Base-by-base conservation (phyloP, 1,140 invertebrate genomes). In the Saxidomus purpurata region DNA sequence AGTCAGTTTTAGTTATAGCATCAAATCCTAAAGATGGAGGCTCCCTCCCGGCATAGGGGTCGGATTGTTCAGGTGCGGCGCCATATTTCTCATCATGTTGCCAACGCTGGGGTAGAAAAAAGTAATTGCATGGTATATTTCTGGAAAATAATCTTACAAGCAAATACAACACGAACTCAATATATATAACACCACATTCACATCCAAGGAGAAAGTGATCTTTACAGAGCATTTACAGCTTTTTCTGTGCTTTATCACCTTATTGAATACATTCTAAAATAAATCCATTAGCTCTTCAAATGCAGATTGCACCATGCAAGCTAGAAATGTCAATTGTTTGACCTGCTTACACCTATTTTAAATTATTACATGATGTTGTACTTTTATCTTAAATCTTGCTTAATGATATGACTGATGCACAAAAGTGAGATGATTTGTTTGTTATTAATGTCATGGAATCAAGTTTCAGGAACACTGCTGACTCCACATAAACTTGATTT, bases 11-110 rank as follows among this genome's bases (percentile, higher is more conserved):
- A 34, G 52, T 63, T 38, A 89, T 89, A 31, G 74, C 69, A 63
- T 89, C 87, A 89, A 89, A 89, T 28, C 87, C 87, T n/a, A 89
- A 13, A 61, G 79, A 47, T 19, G 81, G 87, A 15, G 79, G 87
- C 17, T 83, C 59, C 28, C 52, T 76, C 11, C 79, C 81, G 8
- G 67, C 17, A 49, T 83, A 83, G 55, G 87, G 59, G 71, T 89
- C 87, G 19, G 40, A 67, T 59, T 82, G 77, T 11, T 22, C 19
- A n/a, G 49, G 36, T 47, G 52, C 31, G 36, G 34, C 49, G 71
- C 84, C 84, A 63, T 55, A 87, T 25, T 77, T 17, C n/a, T 87
- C 38, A n/a, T 61, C 84, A 43, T 11, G 6, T n/a, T 40, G 43
- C 49, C 55, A 36, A 28, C 36, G 47, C 84, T 87, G 67, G 71